Conservation (phyloP, 2,888 invertebrate genomes). For the Pediacus dermestoides region DNA sequence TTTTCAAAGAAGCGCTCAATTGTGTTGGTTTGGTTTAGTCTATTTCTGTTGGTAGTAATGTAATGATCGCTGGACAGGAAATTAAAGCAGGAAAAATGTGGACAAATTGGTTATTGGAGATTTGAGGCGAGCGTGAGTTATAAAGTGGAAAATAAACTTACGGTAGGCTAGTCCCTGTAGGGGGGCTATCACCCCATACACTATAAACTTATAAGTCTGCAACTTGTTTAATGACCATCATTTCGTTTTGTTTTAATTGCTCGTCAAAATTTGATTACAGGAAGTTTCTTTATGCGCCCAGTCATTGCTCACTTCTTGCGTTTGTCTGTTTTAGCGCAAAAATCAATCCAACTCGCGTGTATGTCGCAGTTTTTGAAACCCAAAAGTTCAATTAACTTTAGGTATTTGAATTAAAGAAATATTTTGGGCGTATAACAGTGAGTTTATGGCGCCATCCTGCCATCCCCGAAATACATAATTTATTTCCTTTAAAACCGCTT, state of each 20-base stretch:
- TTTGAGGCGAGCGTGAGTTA: slow-evolving; percentile 17
- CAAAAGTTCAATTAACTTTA: no score
- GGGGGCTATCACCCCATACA: slow-evolving; percentile 27
- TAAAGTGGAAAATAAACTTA: slow-evolving; percentile 23
- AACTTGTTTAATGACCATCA: slow-evolving; percentile 47
- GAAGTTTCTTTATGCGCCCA: slow-evolving; percentile 44
- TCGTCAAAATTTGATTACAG: slow-evolving; percentile 51
- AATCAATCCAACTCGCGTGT: no score
- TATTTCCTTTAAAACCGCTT: no score
- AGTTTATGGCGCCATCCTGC: no score
- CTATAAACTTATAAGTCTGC: slow-evolving; percentile 46
- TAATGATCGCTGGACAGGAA: no score
- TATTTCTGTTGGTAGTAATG: no score
- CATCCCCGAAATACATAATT: no score
- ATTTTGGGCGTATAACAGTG: no score
- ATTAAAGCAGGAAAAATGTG: slow-evolving; percentile 11
- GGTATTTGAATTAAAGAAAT: no score
- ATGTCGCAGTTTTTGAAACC: no score
- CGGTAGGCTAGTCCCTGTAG: slow-evolving; percentile 13
- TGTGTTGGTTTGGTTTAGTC: no score
- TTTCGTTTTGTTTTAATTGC: slow-evolving; percentile 51
- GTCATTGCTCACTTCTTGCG: slow-evolving; percentile 34
- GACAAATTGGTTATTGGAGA: slow-evolving; percentile 12
- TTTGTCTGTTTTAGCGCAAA: slow-evolving; percentile 15
- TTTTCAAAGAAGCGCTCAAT: no score